Conservation (phyloP, 2,888 invertebrate genomes). For the Andrena marginata region DNA sequence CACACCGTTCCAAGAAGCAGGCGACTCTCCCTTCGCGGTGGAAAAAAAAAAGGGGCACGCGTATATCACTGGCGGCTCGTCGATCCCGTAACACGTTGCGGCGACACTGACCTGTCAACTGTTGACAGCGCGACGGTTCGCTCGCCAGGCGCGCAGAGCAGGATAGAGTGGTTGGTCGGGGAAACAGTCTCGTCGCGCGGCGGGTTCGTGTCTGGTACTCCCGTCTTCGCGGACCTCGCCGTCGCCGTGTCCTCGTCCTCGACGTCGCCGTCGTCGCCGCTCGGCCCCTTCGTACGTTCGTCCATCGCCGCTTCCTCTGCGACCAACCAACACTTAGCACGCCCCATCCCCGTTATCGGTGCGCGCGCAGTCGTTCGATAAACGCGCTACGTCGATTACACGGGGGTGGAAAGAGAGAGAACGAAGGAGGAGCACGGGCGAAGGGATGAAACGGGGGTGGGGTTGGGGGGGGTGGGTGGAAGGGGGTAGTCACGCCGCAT, state of each 20-base stretch:
- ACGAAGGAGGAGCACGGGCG: conserved; percentile 2
- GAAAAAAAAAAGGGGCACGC: background rate
- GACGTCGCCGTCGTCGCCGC: conserved; percentile 37
- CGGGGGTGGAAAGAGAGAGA: conserved; percentile 68
- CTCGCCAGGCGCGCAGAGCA: conserved; percentile 5
- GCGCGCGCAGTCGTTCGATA: conserved; percentile 85
- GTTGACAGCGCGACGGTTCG: conserved; percentile 46
- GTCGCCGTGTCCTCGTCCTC: conserved; percentile 46
- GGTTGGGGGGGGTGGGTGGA: conserved; percentile 35
- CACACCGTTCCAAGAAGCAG: background rate
- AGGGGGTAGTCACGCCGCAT: conserved; percentile 49
- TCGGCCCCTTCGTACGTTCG: conserved; percentile 43
- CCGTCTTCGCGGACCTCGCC: conserved; percentile 61
- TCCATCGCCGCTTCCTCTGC: conserved; percentile 69
- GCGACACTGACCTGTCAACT: conserved; percentile 4
- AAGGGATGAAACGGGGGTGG: conserved; percentile 22
- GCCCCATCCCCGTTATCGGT: conserved; percentile 76
- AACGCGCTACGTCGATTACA: conserved; percentile 81
- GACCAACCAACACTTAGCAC: conserved; percentile 78
- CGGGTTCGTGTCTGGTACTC: conserved; percentile 51
- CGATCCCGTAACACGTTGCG: background rate
- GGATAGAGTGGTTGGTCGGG: conserved; percentile 5
- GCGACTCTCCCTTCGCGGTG: background rate
- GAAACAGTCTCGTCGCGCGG: conserved; percentile 45
- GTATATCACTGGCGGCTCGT: background rate